A percentile compares a stretch with the other conserved stretches of the same genome.
phyloP scores from a whole-genome alignment of 2,888 invertebrate species.

The Cryptocephalus moraei region DNA sequence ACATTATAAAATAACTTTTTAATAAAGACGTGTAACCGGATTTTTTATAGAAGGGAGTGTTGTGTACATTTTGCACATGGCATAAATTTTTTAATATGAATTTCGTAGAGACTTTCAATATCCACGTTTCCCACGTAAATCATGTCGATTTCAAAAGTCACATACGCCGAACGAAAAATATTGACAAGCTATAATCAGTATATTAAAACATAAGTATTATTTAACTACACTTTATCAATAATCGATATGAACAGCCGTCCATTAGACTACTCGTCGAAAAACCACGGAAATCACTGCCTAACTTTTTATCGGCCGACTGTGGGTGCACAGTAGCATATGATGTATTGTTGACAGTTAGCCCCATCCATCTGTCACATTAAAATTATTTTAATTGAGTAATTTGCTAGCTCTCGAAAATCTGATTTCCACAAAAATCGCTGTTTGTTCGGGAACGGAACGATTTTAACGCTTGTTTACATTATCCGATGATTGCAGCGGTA shows the following conservation, averaged over 20 bases:
- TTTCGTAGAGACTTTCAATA: too few species aligned
- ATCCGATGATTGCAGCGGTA: neutral
- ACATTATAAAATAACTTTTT: too few species aligned
- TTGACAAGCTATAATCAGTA: constrained; percentile 25
- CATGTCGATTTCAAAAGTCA: too few species aligned
- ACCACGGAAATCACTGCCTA: constrained; percentile 3
- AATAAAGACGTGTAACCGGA: too few species aligned
- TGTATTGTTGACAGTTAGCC: constrained; percentile 32
- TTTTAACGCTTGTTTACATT: neutral
- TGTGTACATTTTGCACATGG: too few species aligned
- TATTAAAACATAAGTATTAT: constrained; percentile 36
- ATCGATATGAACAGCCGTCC: constrained; percentile 26
- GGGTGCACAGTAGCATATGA: constrained; percentile 37
- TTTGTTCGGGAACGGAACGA: constrained; percentile 2
- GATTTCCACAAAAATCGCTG: constrained; percentile 13
- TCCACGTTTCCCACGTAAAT: too few species aligned
- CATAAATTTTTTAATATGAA: too few species aligned
- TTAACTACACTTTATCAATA: constrained; percentile 35
- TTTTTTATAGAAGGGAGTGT: too few species aligned
- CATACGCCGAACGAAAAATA: constrained; percentile 12
- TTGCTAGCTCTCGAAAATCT: constrained; percentile 18
- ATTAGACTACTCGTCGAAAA: constrained; percentile 5
- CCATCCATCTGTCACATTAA: constrained; percentile 35
- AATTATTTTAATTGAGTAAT: constrained; percentile 36
- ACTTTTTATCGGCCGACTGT: constrained; percentile 18